These are phyloP conservation scores for Armadillidium nasatum DNA, from an alignment of 1,140 invertebrate species.

Conservation along the genomic window DNA sequence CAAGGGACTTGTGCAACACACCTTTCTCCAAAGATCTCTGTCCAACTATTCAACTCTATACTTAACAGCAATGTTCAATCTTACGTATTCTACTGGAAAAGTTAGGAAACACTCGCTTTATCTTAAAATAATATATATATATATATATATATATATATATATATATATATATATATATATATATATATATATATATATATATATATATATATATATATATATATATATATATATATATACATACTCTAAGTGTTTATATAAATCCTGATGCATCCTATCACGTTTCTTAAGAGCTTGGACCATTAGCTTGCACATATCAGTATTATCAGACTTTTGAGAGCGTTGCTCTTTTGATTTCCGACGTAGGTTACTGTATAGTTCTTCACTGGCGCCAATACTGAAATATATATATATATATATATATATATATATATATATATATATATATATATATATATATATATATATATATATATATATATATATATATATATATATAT, in stretches of 20 bases:
- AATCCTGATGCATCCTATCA: slow-evolving; percentile 42
- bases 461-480: too few species aligned
- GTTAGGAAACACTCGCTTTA: too few species aligned
- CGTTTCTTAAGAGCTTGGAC: slow-evolving; percentile 41
- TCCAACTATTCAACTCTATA: too few species aligned
- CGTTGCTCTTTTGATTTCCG: slow-evolving; percentile 38
- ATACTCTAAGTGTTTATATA: slow-evolving; percentile 42
- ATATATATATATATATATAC: slow-evolving; percentile 12
- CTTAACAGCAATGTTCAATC: too few species aligned
- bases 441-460: too few species aligned
- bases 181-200: slow-evolving; percentile 33
- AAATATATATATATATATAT: too few species aligned
- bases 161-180: neutral
- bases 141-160: slow-evolving; percentile 24
- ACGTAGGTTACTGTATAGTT: slow-evolving; percentile 37
- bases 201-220: neutral
- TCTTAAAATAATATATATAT: neutral
- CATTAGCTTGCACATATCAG: slow-evolving; percentile 43
- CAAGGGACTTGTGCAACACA: too few species aligned
- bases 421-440: too few species aligned
- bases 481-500: too few species aligned
- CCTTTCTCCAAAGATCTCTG: too few species aligned
- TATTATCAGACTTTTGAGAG: slow-evolving; percentile 37
- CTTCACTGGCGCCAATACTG: slow-evolving; percentile 36
- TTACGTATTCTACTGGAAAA: too few species aligned